These are phyloP conservation scores for Drosophila neotestacea DNA, from an alignment of 2,888 invertebrate species.

Conservation along the genomic window DNA sequence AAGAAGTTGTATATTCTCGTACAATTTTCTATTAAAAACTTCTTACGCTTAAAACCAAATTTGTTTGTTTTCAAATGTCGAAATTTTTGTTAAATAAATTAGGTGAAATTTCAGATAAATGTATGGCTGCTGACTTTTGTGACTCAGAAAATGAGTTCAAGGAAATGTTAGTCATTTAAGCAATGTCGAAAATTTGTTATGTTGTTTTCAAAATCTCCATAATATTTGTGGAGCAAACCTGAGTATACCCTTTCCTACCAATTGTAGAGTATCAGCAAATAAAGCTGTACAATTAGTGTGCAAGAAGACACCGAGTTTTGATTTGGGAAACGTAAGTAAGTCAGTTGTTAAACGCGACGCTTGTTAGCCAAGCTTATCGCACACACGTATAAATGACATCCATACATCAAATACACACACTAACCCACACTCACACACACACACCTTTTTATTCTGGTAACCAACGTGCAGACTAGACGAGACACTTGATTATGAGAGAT, in stretches of 20 bases:
- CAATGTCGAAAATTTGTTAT: no score
- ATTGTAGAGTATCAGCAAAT: conserved; percentile 1
- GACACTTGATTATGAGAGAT: conserved; percentile 66
- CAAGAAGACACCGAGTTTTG: conserved; percentile 19
- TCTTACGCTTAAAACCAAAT: no score
- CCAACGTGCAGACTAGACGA: conserved; percentile 47
- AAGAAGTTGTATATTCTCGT: not conserved
- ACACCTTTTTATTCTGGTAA: not conserved
- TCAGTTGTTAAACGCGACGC: conserved; percentile 58
- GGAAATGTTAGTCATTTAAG: no score
- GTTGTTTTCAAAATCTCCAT: no score
- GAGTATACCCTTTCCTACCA: no score
- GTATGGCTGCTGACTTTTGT: no score
- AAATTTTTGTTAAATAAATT: no score
- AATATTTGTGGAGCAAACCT: no score
- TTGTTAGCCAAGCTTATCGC: conserved; percentile 73
- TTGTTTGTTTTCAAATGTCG: no score
- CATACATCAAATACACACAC: conserved; percentile 63
- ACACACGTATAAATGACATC: conserved; percentile 70
- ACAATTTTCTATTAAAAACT: no score
- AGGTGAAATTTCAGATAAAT: no score
- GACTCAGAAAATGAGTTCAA: not conserved
- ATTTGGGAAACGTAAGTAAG: conserved; percentile 54
- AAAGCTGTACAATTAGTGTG: conserved; percentile 3
- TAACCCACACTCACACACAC: conserved; percentile 7